Evolutionary conservation across 1,140 invertebrate genomes (phyloP).

Genomic region (Gryllus bimaculatus): DNA sequence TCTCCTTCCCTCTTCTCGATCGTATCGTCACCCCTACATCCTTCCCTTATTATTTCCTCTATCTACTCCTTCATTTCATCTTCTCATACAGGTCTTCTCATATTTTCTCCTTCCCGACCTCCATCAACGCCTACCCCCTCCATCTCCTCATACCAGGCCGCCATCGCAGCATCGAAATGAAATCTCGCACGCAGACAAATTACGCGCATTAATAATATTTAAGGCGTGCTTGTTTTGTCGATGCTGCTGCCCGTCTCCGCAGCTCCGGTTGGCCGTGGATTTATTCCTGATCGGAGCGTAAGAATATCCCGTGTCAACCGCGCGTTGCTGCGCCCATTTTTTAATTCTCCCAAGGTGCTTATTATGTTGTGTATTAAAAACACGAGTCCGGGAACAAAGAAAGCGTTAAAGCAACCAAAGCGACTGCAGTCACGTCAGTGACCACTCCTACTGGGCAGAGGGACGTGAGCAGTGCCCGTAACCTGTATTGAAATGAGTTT

Average conservation of each 20-base stretch:
- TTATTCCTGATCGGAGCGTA: background rate
- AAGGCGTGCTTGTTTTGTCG: constrained; percentile 3
- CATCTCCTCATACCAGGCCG: background rate
- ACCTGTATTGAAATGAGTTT: too few relatives aligned
- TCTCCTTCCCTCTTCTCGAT: too few relatives aligned
- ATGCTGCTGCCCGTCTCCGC: background rate
- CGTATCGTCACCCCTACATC: background rate
- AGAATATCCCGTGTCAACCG: constrained; percentile 3
- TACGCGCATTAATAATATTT: background rate
- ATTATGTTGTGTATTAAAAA: constrained; percentile 6
- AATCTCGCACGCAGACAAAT: background rate
- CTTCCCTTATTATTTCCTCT: background rate
- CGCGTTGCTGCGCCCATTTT: background rate
- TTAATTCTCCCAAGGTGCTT: background rate
- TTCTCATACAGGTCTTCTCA: background rate
- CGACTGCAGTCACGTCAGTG: too few relatives aligned
- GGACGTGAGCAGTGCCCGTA: too few relatives aligned
- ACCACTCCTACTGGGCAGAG: too few relatives aligned
- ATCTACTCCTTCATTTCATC: background rate
- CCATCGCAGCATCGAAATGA: background rate
- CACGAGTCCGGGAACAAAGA: background rate
- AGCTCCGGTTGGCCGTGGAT: background rate
- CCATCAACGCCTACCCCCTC: background rate
- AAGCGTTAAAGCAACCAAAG: background rate
- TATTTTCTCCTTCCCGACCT: background rate